These are phyloP conservation scores for Musca vetustissima DNA, from an alignment of 1,140 invertebrate genomes.

Conservation along the genomic window DNA sequence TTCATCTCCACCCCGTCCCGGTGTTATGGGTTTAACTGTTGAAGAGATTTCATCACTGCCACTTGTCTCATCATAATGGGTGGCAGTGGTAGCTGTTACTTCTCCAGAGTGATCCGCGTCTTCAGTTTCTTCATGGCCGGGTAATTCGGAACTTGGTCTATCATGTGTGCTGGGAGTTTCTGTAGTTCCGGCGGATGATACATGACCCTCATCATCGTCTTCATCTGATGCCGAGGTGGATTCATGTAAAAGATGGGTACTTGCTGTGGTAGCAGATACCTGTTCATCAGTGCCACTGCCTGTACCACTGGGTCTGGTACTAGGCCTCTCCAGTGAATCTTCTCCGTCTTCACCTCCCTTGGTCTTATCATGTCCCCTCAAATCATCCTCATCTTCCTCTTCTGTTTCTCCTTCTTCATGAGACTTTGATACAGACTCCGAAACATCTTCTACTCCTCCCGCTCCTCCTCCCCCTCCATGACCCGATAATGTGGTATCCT, in stretches of 20 bases:
- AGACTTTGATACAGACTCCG: conserved; percentile 24
- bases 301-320: no score
- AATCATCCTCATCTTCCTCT: conserved; percentile 30
- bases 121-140: not conserved
- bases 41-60: no score
- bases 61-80: no score
- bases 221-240: not conserved
- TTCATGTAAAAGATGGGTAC: not conserved
- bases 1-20: no score
- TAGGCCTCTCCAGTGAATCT: not conserved
- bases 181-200: conserved; percentile 2
- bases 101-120: conserved; percentile 39
- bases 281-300: no score
- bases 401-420: conserved; percentile 27
- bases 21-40: no score
- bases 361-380: not conserved
- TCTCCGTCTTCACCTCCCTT: not conserved
- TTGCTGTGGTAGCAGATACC: not conserved
- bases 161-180: conserved; percentile 2
- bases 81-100: conserved; percentile 28
- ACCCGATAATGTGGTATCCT: conserved; percentile 28
- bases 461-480: conserved; percentile 9
- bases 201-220: not conserved
- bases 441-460: no score
- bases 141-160: conserved; percentile 11